Conservation (phyloP, 1,140 invertebrate genomes). For the Diorhabda carinulata region DNA sequence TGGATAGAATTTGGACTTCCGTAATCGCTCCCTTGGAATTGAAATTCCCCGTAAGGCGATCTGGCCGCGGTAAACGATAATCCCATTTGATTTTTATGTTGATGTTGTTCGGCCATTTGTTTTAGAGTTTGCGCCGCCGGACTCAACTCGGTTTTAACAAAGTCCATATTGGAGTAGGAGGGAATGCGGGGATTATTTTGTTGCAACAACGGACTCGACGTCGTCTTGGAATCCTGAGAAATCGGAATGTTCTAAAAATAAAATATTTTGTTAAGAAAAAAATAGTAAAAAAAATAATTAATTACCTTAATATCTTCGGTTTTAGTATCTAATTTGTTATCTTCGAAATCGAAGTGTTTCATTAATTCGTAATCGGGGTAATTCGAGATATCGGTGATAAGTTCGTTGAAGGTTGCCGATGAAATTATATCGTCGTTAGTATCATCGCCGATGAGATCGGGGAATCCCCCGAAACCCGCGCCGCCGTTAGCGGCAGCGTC, state of each 20-base stretch:
- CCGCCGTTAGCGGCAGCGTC: conserved; percentile 67
- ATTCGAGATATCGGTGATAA: conserved; percentile 82
- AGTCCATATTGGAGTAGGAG: conserved; percentile 51
- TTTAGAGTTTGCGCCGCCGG: conserved; percentile 90
- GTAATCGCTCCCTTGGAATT: conserved; percentile 50
- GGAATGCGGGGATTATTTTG: conserved; percentile 43
- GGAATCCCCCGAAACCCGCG: conserved; percentile 72
- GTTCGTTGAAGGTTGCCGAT: conserved; percentile 80
- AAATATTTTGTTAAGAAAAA: background rate
- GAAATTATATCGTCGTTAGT: conserved; percentile 75
- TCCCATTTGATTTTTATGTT: conserved; percentile 72
- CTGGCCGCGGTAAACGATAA: conserved; percentile 49
- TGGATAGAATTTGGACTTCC: conserved; percentile 53
- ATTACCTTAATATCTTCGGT: conserved; percentile 49
- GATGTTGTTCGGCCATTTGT: conserved; percentile 94
- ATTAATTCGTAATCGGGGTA: conserved; percentile 78
- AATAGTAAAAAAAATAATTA: conserved; percentile 25
- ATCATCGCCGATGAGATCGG: conserved; percentile 78
- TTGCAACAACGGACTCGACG: conserved; percentile 35
- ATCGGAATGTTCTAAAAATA: conserved; percentile 24
- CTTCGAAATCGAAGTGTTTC: conserved; percentile 76
- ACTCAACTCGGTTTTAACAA: conserved; percentile 66
- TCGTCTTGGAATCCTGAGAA: conserved; percentile 30
- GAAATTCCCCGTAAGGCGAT: conserved; percentile 54
- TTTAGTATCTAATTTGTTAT: conserved; percentile 41